phyloP scores from a whole-genome alignment of 2,888 invertebrate genomes.

The Anorthoa munda region DNA sequence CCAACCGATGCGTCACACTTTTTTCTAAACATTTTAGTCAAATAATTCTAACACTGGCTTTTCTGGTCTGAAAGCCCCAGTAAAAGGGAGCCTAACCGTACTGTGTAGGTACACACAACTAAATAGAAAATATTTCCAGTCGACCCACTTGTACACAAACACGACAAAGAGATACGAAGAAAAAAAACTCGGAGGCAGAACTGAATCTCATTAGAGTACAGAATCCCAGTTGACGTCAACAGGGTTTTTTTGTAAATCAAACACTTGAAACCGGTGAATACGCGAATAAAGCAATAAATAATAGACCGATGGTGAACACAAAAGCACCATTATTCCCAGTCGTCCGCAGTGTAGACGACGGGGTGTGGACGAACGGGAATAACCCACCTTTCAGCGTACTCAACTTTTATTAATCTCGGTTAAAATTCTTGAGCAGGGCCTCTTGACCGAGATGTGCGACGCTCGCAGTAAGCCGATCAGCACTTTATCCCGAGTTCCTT shows the following conservation, averaged over 20 bases:
- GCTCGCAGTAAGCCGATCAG: slow-evolving; percentile 53
- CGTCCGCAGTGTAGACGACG: too few relatives aligned
- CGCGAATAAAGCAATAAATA: slow-evolving; percentile 35
- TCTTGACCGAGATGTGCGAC: slow-evolving; percentile 59
- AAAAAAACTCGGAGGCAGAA: slow-evolving; percentile 50
- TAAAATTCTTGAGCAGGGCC: slow-evolving; percentile 52
- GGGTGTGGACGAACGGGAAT: too few relatives aligned
- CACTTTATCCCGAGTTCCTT: slow-evolving; percentile 46
- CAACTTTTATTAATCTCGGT: slow-evolving; percentile 58
- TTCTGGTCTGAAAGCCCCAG: neutral
- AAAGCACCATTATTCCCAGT: too few relatives aligned
- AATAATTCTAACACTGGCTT: slow-evolving; percentile 6
- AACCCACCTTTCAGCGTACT: slow-evolving; percentile 42
- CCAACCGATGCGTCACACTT: neutral
- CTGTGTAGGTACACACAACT: slow-evolving; percentile 6
- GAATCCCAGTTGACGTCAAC: slow-evolving; percentile 40
- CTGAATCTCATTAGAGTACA: slow-evolving; percentile 54
- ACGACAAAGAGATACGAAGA: slow-evolving; percentile 42
- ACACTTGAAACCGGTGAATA: slow-evolving; percentile 36
- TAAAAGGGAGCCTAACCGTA: neutral
- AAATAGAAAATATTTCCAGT: slow-evolving; percentile 32
- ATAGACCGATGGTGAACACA: slow-evolving; percentile 40
- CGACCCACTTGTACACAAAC: slow-evolving; percentile 41
- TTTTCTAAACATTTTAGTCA: slow-evolving; percentile 3
- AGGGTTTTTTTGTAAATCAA: slow-evolving; percentile 46